phyloP scores from a whole-genome alignment of 2,797 vertebrate species.

The Notolepis coatsorum region DNA sequence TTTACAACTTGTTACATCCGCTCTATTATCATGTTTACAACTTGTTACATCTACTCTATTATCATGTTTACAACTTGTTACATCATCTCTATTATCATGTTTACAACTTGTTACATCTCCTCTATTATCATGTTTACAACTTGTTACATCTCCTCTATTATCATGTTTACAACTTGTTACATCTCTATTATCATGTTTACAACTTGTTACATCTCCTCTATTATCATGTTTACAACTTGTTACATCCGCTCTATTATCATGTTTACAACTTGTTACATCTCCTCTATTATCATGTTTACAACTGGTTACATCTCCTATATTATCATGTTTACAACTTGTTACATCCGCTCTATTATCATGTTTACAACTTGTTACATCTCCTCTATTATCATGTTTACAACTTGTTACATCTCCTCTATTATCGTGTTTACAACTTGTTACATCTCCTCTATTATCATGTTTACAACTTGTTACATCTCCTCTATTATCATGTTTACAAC shows the following conservation, averaged over 20 bases:
- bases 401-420: too few species aligned
- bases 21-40: conserved; percentile 58
- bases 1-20: conserved; percentile 36
- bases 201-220: too few species aligned
- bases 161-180: too few species aligned
- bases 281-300: conserved; percentile 35
- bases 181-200: too few species aligned
- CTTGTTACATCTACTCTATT: conserved; percentile 12
- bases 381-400: conserved; percentile 58
- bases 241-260: too few species aligned
- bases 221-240: conserved; percentile 56
- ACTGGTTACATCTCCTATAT: too few species aligned
- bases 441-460: conserved; percentile 33
- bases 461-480: too few species aligned
- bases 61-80: conserved; percentile 64
- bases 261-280: conserved; percentile 59
- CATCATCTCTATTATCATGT: too few species aligned
- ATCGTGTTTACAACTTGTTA: conserved; percentile 64
- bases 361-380: too few species aligned
- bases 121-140: conserved; percentile 35
- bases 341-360: conserved; percentile 38
- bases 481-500: too few species aligned
- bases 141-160: too few species aligned
- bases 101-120: conserved; percentile 59
- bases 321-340: too few species aligned